These are phyloP conservation scores for Macropodus opercularis DNA, from an alignment of 2,797 vertebrate species.

Conservation along the genomic window DNA sequence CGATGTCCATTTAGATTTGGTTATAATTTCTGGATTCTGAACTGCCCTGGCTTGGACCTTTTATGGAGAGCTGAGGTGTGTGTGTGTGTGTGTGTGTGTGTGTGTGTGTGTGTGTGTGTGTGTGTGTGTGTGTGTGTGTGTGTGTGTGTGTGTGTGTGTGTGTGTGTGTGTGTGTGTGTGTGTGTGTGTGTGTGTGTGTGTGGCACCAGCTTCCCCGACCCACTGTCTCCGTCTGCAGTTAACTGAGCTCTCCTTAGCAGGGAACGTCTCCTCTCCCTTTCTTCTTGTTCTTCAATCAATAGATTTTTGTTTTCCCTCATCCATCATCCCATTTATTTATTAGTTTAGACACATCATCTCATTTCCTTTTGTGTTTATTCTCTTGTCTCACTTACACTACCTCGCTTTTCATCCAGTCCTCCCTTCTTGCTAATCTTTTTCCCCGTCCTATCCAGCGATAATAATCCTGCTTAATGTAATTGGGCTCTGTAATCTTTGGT, in stretches of 20 bases:
- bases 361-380: slow-evolving; percentile 21
- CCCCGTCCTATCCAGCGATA: slow-evolving; percentile 47
- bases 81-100: too few species aligned
- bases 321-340: slow-evolving; percentile 13
- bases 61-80: slow-evolving; percentile 22
- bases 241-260: slow-evolving; percentile 62
- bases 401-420: slow-evolving; percentile 13
- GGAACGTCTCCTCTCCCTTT: slow-evolving; percentile 35
- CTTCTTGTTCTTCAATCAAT: slow-evolving; percentile 15
- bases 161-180: too few species aligned
- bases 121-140: too few species aligned
- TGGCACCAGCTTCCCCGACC: slow-evolving; percentile 67
- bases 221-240: slow-evolving; percentile 75
- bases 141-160: too few species aligned
- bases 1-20: slow-evolving; percentile 43
- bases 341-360: slow-evolving; percentile 14
- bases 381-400: slow-evolving; percentile 10
- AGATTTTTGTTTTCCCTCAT: slow-evolving; percentile 15
- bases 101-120: too few species aligned
- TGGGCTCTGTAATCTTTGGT: slow-evolving; percentile 62
- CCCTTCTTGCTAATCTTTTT: slow-evolving; percentile 46
- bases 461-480: slow-evolving; percentile 74
- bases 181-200: slow-evolving; percentile 19
- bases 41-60: slow-evolving; percentile 38
- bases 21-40: slow-evolving; percentile 61